Evolutionary conservation across 2,113 vertebrate species (phyloP), one percentile per base, ranked within the genome.

Genomic region (Elephantulus edwardii): DNA sequence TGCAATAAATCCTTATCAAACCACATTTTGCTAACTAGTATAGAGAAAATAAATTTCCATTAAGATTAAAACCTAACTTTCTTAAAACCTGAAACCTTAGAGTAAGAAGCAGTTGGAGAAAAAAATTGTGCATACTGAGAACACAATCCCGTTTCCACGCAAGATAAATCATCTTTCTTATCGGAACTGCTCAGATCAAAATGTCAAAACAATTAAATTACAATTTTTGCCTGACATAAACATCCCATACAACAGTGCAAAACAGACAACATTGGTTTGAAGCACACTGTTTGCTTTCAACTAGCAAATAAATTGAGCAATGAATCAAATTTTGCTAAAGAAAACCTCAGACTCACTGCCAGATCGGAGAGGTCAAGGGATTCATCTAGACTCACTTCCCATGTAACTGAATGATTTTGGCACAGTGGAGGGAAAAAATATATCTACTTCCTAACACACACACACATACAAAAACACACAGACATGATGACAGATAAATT

Each of bases 201-300:
- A 95, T 93, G 75, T 94, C 93, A 93, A 79, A 91, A 93, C 92
- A 95, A 97, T 94, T 91, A 96, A 94, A 83, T 72, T 71, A 93
- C 68, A 95, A 91, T 94, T 94, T 68, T 82, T 82, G 72, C 74
- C 85, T 89, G 66, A 91, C 58, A 93, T 92, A 80, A 90, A 80
- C 50, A 92, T 62, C 75, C 76, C 79, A 84, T 28, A 60, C 83
- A 94, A 94, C 16, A 66, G 38, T 64, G 38, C 48, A 89, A 94
- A 94, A 76, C 62, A 96, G 76, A 94, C 64, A 95, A 90, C 12
- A 30, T 52, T 70, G 62, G 79, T 80, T 91, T 89, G 56, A 84
- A 16, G 24, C 75, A 71, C 74, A 85, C 35, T 86, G 62, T 87
- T 94, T 75, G 44, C 52, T 86, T 96, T 88, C 82, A 87, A 95